Percentiles rank a stretch among this genome's conserved stretches.
Conservation (phyloP, 2,113 vertebrate genomes). For the Callocephalon fimbriatum region DNA sequence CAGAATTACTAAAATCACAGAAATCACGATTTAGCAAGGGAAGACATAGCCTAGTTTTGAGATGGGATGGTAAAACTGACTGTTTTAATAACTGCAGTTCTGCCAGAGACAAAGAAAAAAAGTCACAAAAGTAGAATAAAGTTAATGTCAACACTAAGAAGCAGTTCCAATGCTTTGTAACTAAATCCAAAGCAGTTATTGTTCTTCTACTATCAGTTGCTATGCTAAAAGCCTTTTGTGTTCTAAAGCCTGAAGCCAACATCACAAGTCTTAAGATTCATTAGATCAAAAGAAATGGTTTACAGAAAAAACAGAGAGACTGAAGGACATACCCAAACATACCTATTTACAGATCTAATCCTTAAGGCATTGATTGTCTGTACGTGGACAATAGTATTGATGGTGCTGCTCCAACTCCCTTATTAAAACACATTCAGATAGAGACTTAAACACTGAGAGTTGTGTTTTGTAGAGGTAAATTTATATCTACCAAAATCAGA, state of each 20-base stretch:
- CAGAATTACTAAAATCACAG: background rate
- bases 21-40: background rate
- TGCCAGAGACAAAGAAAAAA: background rate
- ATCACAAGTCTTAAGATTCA: constrained; percentile 34
- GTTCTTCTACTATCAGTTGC: background rate
- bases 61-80: background rate
- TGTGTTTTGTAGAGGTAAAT: background rate
- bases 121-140: background rate
- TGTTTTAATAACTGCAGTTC: constrained; percentile 13
- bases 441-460: background rate
- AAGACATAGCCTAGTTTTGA: background rate
- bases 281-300: constrained; percentile 58
- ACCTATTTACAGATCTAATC: constrained; percentile 47
- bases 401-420: background rate
- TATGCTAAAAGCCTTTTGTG: constrained; percentile 13
- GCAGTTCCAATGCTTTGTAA: background rate
- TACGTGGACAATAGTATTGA: background rate
- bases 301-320: constrained; percentile 50
- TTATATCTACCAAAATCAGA: background rate
- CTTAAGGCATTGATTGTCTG: background rate
- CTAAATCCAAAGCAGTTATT: constrained; percentile 7
- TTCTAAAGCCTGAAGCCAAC: constrained; percentile 57
- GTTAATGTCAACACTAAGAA: constrained; percentile 4
- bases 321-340: constrained; percentile 37
- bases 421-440: background rate